Conservation (phyloP, 2,797 vertebrate genomes). For the Phyllotis vaccarum region DNA sequence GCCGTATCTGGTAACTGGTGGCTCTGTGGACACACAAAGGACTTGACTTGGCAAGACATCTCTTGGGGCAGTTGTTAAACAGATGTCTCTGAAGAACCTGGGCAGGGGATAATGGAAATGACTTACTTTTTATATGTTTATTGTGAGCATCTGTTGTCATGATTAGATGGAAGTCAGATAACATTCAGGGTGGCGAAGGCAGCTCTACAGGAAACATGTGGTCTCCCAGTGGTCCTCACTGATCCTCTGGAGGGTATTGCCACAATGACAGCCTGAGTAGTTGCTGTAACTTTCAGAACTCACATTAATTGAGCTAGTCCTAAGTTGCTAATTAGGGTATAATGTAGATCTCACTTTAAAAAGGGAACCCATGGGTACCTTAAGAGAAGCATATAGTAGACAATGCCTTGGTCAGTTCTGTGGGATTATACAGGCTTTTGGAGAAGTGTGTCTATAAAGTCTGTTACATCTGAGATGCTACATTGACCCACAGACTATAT, state of each 20-base stretch:
- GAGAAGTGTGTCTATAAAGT: background rate
- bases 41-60: too few species aligned
- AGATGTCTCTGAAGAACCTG: background rate
- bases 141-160: too few species aligned
- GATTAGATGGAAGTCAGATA: too few species aligned
- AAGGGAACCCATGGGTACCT: background rate
- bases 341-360: background rate
- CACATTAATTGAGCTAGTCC: background rate
- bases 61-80: background rate
- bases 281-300: background rate
- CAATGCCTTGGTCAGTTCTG: background rate
- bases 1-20: background rate
- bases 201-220: background rate
- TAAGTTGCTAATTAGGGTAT: background rate
- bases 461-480: background rate
- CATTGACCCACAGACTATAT: background rate
- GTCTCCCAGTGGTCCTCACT: background rate
- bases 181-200: background rate
- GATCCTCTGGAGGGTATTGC: background rate
- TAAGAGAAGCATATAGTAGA: background rate
- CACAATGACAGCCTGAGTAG: background rate
- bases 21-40: too few species aligned
- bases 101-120: background rate
- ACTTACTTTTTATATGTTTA: too few species aligned
- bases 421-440: background rate